phyloP scores from a whole-genome alignment of 2,113 vertebrate genomes.

The Butorides virescens region DNA sequence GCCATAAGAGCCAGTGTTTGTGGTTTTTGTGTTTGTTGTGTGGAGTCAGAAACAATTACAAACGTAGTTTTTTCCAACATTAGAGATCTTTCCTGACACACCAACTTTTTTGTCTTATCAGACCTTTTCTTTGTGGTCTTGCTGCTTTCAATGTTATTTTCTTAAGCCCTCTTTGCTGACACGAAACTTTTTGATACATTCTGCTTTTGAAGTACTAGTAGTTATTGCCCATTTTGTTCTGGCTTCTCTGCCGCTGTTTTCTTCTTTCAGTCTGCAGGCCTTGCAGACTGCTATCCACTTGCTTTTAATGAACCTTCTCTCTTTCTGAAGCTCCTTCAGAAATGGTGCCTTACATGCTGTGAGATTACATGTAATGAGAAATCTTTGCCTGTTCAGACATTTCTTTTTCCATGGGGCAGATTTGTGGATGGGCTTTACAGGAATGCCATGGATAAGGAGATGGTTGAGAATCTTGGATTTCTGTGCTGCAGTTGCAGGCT shows the following conservation, averaged over 20 bases:
- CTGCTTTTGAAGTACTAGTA: not conserved
- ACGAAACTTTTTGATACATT: conserved; percentile 1
- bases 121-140: not conserved
- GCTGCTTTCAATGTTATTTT: conserved; percentile 41
- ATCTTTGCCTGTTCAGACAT: not conserved
- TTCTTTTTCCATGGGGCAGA: not conserved
- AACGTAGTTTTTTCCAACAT: not conserved
- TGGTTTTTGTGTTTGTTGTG: not conserved
- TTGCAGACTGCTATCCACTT: not conserved
- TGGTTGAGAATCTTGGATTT: not conserved
- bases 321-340: not conserved
- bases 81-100: not conserved
- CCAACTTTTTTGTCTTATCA: conserved; percentile 1
- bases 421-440: not conserved
- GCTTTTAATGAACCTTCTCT: not conserved
- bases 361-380: not conserved
- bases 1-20: not conserved
- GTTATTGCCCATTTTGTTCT: not conserved
- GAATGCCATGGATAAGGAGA: not conserved
- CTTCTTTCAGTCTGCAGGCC: not conserved
- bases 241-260: conserved; percentile 6
- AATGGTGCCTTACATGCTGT: not conserved
- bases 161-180: conserved; percentile 31
- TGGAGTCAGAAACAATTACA: not conserved
- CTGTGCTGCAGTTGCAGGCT: not conserved